These are phyloP conservation scores for Drosophila nr. fundita DNA, from an alignment of 2,888 invertebrate genomes.

Conservation along the genomic window DNA sequence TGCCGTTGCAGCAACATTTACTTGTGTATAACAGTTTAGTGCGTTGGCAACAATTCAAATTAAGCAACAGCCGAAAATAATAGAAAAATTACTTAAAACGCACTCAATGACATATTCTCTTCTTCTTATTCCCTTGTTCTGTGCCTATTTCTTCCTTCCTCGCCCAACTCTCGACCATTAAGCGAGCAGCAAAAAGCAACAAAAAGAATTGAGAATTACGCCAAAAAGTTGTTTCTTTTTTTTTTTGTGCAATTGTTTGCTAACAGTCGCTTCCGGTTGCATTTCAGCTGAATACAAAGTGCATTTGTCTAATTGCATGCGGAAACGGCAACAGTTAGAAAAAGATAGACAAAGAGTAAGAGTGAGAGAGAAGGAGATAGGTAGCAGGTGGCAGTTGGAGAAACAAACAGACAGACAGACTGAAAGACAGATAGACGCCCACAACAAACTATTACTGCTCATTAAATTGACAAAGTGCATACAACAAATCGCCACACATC, in stretches of 20 bases:
- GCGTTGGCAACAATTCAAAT: constrained; percentile 43
- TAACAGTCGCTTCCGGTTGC: constrained; percentile 44
- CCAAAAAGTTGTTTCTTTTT: constrained; percentile 22
- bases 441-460: constrained; percentile 15
- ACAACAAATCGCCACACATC: constrained; percentile 7
- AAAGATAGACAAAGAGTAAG: neutral
- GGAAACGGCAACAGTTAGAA: constrained; percentile 45
- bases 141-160: neutral
- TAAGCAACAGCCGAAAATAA: constrained; percentile 15
- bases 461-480: constrained; percentile 33
- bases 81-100: constrained; percentile 46
- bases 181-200: constrained; percentile 2
- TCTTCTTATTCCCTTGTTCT: constrained; percentile 7
- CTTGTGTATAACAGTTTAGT: constrained; percentile 1
- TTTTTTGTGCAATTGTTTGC: constrained; percentile 18
- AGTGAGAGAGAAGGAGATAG: neutral
- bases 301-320: constrained; percentile 68
- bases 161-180: constrained; percentile 29
- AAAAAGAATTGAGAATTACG: constrained; percentile 25
- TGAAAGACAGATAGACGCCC: neutral
- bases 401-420: neutral
- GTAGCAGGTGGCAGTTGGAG: constrained; percentile 3
- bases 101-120: constrained; percentile 46
- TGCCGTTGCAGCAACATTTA: constrained; percentile 8
- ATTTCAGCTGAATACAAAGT: constrained; percentile 31